Evolutionary conservation across 2,113 vertebrate genomes (phyloP).

Genomic region (Pseudonaja textilis): DNA sequence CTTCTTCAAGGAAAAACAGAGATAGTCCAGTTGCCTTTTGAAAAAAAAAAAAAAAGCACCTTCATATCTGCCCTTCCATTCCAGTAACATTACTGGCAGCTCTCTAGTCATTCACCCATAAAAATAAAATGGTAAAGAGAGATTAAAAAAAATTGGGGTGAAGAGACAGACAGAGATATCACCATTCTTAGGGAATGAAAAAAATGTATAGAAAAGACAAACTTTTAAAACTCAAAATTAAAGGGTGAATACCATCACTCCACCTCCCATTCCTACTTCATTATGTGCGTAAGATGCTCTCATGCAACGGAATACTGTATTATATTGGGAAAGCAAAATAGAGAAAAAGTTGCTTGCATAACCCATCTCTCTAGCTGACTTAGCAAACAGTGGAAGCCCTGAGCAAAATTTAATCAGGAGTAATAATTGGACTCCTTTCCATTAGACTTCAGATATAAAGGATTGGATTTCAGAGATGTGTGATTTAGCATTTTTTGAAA

Average conservation of each 20-base stretch:
- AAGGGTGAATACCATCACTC: not conserved
- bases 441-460: not conserved
- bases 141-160: not conserved
- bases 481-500: not conserved
- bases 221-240: not conserved
- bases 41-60: too few species aligned
- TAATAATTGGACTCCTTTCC: not conserved
- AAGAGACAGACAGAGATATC: not conserved
- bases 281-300: not conserved
- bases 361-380: not conserved
- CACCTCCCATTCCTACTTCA: not conserved
- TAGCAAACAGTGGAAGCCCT: not conserved
- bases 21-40: not conserved
- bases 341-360: not conserved
- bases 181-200: not conserved
- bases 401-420: not conserved
- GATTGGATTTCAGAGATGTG: not conserved
- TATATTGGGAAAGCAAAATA: not conserved
- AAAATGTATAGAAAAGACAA: not conserved
- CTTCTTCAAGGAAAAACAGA: not conserved
- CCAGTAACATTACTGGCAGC: not conserved
- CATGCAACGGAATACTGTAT: not conserved
- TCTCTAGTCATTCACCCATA: not conserved
- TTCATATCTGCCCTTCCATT: not conserved
- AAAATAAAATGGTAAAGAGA: not conserved